These are phyloP conservation scores for Dascyllus trimaculatus DNA, from an alignment of 2,113 vertebrate genomes.

Conservation along the genomic window DNA sequence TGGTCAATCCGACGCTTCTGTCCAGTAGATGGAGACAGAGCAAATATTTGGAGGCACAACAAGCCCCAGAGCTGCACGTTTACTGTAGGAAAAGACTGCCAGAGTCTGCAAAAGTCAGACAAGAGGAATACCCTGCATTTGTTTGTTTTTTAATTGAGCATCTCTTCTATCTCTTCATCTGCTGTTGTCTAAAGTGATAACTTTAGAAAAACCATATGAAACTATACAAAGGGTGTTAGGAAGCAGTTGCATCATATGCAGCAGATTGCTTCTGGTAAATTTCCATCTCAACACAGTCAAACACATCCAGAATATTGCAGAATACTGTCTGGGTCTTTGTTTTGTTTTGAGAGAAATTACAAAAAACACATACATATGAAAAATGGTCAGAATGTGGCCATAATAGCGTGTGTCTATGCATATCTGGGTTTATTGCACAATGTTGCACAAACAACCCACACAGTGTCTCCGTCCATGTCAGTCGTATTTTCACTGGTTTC, in stretches of 20 bases:
- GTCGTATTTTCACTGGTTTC: constrained; percentile 64
- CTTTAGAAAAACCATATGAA: constrained; percentile 17
- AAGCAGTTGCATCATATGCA: constrained; percentile 53
- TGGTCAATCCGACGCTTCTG: constrained; percentile 48
- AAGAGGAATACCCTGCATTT: constrained; percentile 8
- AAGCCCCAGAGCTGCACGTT: constrained; percentile 36
- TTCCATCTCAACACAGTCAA: constrained; percentile 36
- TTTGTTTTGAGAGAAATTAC: background rate
- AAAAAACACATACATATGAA: background rate
- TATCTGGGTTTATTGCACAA: too few species aligned
- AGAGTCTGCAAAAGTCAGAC: constrained; percentile 33
- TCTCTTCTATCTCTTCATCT: background rate
- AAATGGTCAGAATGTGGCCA: too few species aligned
- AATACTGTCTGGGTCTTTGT: background rate
- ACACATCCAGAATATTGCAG: background rate
- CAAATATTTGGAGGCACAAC: constrained; percentile 49
- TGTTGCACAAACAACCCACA: constrained; percentile 4
- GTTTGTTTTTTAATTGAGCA: constrained; percentile 7
- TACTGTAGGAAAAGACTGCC: background rate
- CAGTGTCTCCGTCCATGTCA: constrained; percentile 21
- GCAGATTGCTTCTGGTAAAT: constrained; percentile 48
- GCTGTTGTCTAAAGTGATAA: background rate
- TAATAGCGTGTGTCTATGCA: too few species aligned
- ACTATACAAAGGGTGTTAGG: constrained; percentile 16
- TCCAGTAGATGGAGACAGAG: constrained; percentile 81